These are phyloP conservation scores for Luffia ferchaultella DNA, from an alignment of 2,888 invertebrate species.

Conservation along the genomic window DNA sequence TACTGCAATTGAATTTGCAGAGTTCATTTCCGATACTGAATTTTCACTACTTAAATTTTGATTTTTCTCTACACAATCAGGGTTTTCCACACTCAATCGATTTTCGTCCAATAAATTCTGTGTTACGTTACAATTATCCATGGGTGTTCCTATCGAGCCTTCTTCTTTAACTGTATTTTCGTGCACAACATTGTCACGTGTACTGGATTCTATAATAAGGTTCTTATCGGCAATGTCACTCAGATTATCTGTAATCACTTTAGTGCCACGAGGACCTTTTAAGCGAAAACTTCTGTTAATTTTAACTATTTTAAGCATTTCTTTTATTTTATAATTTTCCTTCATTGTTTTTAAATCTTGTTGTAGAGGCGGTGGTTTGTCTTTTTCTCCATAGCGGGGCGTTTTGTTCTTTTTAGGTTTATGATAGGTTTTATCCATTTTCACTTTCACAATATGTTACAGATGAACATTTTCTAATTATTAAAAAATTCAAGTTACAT, in stretches of 20 bases:
- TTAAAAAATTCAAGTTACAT: too few species aligned
- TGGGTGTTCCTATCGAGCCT: background rate
- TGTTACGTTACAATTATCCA: background rate
- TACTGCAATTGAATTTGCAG: background rate
- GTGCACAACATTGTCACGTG: conserved; percentile 5
- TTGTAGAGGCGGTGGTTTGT: conserved; percentile 22
- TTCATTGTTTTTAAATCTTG: conserved; percentile 44
- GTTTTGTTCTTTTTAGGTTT: conserved; percentile 40
- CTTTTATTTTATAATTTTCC: conserved; percentile 50
- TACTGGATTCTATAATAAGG: background rate
- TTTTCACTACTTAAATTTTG: background rate
- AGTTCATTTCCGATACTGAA: background rate
- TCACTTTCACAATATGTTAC: conserved; percentile 7
- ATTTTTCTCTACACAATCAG: conserved; percentile 1
- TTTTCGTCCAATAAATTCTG: too few species aligned
- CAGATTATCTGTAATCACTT: conserved; percentile 24
- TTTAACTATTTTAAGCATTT: conserved; percentile 49
- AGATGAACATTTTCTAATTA: too few species aligned
- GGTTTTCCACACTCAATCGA: conserved; percentile 3
- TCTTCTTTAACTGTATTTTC: background rate
- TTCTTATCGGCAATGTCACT: background rate
- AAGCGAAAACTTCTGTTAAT: conserved; percentile 52
- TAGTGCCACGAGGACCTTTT: conserved; percentile 43
- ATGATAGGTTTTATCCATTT: conserved; percentile 42
- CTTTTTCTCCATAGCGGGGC: conserved; percentile 30